Percentiles rank a stretch among this genome's conserved stretches.
Conservation (phyloP, 2,888 invertebrate species). For the Catocala fraxini region DNA sequence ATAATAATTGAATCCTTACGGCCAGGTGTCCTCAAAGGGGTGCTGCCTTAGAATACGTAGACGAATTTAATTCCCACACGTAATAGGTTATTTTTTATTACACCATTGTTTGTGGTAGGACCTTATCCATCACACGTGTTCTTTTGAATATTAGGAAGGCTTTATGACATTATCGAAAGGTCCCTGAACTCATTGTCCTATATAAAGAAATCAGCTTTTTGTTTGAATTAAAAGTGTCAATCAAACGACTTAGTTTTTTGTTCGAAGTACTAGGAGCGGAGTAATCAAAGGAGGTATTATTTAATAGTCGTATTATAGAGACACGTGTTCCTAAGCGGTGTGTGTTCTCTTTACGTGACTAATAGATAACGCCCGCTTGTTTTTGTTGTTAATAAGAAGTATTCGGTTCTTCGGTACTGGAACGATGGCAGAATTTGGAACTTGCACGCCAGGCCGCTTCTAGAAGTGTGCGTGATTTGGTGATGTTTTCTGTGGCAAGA, state of each 20-base stretch:
- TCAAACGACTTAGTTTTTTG: conserved; percentile 16
- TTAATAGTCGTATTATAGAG: conserved; percentile 8
- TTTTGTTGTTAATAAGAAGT: not conserved
- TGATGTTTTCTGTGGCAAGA: too few species aligned
- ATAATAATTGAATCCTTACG: conserved; percentile 15
- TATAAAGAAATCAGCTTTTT: conserved; percentile 42
- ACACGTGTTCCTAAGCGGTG: conserved; percentile 2
- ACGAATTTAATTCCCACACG: conserved; percentile 19
- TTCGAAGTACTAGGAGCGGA: conserved; percentile 12
- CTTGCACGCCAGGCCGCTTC: too few species aligned
- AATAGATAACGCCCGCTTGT: not conserved
- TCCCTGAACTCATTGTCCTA: conserved; percentile 48
- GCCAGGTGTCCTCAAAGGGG: conserved; percentile 13
- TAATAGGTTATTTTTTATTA: conserved; percentile 15
- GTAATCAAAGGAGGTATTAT: conserved; percentile 16
- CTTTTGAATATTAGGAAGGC: conserved; percentile 43
- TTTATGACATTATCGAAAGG: conserved; percentile 40
- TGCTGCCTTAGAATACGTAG: conserved; percentile 1
- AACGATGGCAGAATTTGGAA: too few species aligned
- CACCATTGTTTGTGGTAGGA: conserved; percentile 42
- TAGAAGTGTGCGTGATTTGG: too few species aligned
- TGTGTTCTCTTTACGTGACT: conserved; percentile 2
- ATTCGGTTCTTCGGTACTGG: too few species aligned
- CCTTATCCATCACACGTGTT: conserved; percentile 45
- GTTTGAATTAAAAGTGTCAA: conserved; percentile 48